phyloP scores from a whole-genome alignment of 2,113 vertebrate genomes.

The Cyphomyrus discorhynchus region DNA sequence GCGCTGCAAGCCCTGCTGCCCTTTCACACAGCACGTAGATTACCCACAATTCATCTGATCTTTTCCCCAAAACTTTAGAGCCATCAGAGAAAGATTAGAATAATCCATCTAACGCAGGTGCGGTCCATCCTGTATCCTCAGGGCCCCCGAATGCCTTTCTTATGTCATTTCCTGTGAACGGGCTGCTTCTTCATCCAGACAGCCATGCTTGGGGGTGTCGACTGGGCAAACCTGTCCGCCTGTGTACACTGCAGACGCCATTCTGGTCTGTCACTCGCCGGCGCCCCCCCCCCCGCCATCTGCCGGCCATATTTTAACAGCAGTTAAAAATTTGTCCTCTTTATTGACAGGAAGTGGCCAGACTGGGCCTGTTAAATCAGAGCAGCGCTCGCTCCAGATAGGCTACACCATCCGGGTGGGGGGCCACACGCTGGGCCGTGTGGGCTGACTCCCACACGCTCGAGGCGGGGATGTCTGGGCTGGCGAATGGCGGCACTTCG shows the following conservation, averaged over 20 bases:
- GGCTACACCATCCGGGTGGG: neutral
- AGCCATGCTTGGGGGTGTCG: neutral
- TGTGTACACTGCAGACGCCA: neutral
- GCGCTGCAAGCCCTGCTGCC: neutral
- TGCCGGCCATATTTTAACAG: conserved; percentile 58
- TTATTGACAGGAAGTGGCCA: conserved; percentile 53
- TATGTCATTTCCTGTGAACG: neutral
- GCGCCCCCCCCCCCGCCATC: conserved; percentile 45
- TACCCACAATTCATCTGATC: neutral
- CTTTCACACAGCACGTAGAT: neutral
- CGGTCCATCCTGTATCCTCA: neutral
- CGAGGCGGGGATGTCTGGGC: neutral
- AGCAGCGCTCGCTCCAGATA: neutral
- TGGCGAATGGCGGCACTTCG: too few relatives aligned
- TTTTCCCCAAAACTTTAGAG: neutral
- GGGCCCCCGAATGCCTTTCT: neutral
- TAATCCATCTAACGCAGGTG: neutral
- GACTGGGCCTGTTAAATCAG: conserved; percentile 44
- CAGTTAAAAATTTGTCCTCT: conserved; percentile 48
- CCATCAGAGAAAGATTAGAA: neutral
- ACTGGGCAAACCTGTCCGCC: neutral
- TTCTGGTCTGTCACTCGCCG: neutral
- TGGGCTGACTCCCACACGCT: neutral
- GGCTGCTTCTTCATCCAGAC: too few relatives aligned
- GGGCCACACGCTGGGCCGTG: neutral